Evolutionary conservation across 2,113 vertebrate species (phyloP).

Genomic region (Taurulus bubalis): DNA sequence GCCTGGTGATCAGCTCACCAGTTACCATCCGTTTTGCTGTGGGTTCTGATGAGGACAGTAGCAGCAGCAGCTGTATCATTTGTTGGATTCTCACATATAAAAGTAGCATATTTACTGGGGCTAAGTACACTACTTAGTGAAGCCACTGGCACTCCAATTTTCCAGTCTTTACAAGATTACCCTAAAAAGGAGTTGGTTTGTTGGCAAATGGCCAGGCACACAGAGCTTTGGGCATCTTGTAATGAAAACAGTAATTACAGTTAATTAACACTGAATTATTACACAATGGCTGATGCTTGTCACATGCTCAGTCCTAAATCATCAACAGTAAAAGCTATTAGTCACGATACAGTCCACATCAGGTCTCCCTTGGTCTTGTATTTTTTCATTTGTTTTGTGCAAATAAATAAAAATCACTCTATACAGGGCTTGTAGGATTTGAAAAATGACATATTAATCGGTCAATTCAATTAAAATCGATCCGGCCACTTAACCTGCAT

Average conservation of each 20-base stretch:
- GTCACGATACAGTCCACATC: neutral
- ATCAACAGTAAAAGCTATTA: neutral
- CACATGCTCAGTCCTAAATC: neutral
- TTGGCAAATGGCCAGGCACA: slow-evolving; percentile 10
- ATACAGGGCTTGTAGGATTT: too few relatives aligned
- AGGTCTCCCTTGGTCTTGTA: neutral
- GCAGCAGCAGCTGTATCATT: neutral
- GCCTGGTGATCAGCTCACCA: too few relatives aligned
- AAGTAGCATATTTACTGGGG: neutral
- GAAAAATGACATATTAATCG: too few relatives aligned
- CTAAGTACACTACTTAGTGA: neutral
- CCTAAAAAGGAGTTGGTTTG: slow-evolving; percentile 4
- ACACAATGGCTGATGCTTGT: slow-evolving; percentile 14
- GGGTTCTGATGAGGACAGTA: neutral
- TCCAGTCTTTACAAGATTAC: neutral
- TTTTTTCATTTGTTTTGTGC: neutral
- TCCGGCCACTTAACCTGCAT: too few relatives aligned
- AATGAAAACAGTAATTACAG: slow-evolving; percentile 9
- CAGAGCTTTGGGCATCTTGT: slow-evolving; percentile 6
- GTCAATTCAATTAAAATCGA: too few relatives aligned
- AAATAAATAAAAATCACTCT: neutral
- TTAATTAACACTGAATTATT: slow-evolving; percentile 2
- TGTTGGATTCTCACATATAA: neutral
- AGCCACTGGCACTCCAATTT: slow-evolving; percentile 1
- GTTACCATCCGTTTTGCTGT: neutral